A percentile compares a stretch with the other conserved stretches of the same genome.
Evolutionary conservation across 2,797 vertebrate genomes (phyloP).

Genomic region (Harpagifer antarcticus): DNA sequence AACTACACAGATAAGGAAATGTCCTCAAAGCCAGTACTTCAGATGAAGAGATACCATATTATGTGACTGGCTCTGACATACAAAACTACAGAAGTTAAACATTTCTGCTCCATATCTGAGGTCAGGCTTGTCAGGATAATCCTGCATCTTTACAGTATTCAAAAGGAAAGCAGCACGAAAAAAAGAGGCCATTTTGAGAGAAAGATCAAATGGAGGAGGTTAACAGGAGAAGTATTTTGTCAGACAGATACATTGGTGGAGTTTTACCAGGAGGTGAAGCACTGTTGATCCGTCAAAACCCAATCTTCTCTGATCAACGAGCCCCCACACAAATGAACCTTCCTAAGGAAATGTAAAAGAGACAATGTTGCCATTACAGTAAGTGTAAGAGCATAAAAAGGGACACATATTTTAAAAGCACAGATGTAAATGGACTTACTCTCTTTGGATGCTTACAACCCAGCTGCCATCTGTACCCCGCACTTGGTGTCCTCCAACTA

Average conservation of each 20-base stretch:
- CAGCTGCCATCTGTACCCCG: constrained; percentile 91
- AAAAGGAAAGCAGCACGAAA: not conserved
- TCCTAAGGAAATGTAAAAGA: constrained; percentile 77
- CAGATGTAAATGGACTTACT: constrained; percentile 70
- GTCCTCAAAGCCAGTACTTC: constrained; percentile 55
- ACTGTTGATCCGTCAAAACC: constrained; percentile 96
- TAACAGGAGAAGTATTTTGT: not conserved
- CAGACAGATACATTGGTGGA: constrained; percentile 15
- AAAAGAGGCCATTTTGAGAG: not conserved
- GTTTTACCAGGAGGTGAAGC: constrained; percentile 93
- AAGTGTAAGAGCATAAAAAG: not conserved
- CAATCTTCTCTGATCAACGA: constrained; percentile 95
- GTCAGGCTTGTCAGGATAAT: constrained; percentile 51
- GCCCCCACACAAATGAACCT: constrained; percentile 94
- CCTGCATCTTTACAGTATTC: constrained; percentile 36
- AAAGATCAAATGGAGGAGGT: not conserved
- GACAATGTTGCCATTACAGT: constrained; percentile 1
- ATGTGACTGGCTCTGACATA: constrained; percentile 37
- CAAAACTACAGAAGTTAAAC: constrained; percentile 60
- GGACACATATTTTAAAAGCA: not conserved
- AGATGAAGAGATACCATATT: constrained; percentile 58
- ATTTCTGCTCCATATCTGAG: constrained; percentile 49
- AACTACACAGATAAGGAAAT: constrained; percentile 36
- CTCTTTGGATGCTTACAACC: constrained; percentile 94
- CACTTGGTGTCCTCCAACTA: constrained; percentile 94